Percentiles rank a stretch among this genome's conserved stretches.
Conservation (phyloP, 2,113 vertebrate species). For the Diadophis punctatus region DNA sequence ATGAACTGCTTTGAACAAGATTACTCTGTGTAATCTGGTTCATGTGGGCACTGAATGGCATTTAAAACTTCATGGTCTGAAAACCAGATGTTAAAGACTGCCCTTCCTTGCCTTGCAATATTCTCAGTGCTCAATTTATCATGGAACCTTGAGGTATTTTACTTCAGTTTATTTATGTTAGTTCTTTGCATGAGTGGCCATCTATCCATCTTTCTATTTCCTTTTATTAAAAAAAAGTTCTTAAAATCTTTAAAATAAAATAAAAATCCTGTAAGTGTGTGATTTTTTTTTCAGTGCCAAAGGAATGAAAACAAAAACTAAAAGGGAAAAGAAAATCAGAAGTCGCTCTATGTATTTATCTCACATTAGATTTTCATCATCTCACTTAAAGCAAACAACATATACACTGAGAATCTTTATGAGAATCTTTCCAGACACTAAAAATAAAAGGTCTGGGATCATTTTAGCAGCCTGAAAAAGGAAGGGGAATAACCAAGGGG, state of each 20-base stretch:
- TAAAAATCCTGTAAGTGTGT: background rate
- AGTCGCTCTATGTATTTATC: background rate
- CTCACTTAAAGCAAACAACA: constrained; percentile 16
- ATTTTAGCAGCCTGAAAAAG: constrained; percentile 19
- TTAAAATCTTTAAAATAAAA: background rate
- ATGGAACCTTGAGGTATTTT: background rate
- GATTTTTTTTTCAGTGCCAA: background rate
- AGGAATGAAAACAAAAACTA: background rate
- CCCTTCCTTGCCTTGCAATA: background rate
- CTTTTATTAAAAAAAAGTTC: background rate
- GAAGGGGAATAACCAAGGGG: background rate
- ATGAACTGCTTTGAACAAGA: background rate
- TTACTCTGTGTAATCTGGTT: background rate
- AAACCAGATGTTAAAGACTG: constrained; percentile 18
- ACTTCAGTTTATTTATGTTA: constrained; percentile 13
- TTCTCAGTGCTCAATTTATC: background rate
- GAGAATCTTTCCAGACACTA: constrained; percentile 16
- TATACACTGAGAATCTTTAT: background rate
- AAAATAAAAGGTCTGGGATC: constrained; percentile 20
- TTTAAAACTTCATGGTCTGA: constrained; percentile 23
- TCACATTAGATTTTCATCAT: constrained; percentile 7
- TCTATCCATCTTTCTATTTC: constrained; percentile 6
- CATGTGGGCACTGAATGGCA: background rate
- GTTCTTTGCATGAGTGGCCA: background rate
- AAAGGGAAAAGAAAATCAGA: background rate